Evolutionary conservation across 2,113 vertebrate species (phyloP).

Genomic region (Zapus hudsonius): DNA sequence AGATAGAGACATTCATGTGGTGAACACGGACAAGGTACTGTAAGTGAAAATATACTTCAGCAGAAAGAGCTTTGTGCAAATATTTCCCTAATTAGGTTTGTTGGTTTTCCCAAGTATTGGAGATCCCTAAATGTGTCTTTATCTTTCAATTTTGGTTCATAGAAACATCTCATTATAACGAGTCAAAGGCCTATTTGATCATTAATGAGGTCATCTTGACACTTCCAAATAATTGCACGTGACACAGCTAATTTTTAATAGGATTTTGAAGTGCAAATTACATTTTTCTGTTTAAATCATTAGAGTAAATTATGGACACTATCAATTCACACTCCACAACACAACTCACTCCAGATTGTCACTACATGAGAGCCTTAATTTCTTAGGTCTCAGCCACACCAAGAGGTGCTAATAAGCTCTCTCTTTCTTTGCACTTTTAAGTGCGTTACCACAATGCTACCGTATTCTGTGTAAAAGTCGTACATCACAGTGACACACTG

Average conservation of each 20-base stretch:
- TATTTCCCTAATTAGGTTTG: not conserved
- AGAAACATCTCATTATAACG: slow-evolving; percentile 33
- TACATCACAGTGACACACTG: not conserved
- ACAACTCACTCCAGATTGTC: slow-evolving; percentile 19
- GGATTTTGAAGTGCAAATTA: slow-evolving; percentile 62
- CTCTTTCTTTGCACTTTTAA: slow-evolving; percentile 49
- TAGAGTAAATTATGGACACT: slow-evolving; percentile 28
- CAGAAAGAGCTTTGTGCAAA: not conserved
- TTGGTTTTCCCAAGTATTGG: not conserved
- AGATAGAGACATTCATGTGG: not conserved
- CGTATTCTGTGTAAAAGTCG: not conserved
- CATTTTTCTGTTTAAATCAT: slow-evolving; percentile 48
- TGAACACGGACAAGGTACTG: not conserved
- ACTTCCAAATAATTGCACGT: slow-evolving; percentile 31
- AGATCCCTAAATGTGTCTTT: not conserved
- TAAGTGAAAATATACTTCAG: slow-evolving; percentile 18
- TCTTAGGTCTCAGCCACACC: not conserved
- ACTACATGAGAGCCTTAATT: slow-evolving; percentile 41
- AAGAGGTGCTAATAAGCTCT: slow-evolving; percentile 19
- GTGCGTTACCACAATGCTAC: not conserved
- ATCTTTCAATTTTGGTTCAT: slow-evolving; percentile 34
- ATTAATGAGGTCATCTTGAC: slow-evolving; percentile 54
- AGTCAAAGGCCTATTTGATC: slow-evolving; percentile 43
- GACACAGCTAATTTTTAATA: slow-evolving; percentile 33
- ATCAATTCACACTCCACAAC: slow-evolving; percentile 24